Evolutionary conservation across 2,888 invertebrate genomes (phyloP), one percentile per base, ranked within the genome.

Genomic region (Lithophane leautieri): DNA sequence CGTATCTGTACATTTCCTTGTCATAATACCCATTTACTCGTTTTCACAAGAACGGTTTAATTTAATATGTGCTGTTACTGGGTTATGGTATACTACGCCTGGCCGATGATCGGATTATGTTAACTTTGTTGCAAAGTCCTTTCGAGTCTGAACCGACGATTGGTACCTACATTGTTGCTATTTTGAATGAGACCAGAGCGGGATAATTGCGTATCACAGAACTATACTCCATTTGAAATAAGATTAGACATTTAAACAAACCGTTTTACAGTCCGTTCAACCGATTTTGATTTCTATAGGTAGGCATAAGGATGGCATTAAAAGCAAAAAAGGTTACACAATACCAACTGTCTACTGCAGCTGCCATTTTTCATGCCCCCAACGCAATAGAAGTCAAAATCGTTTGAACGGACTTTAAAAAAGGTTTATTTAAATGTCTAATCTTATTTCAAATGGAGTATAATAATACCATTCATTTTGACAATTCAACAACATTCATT

Each of bases 1-100:
- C 54, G 28, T 63, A 25, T 78, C 61, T 25, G 52, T n/a, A 58
- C 8, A 40, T 69, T 79, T 86, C 82, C 71, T 81, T 91, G 89
- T 90, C 75, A 82, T 80, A 88, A 88, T 89, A 92, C 91, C 92
- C 90, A 93, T 93, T 94, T 92, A 88, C 91, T 91, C 89, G 90
- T 89, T 90, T 91, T 92, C 89, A 86, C 86, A 91, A 91, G 91
- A 91, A 93, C 91, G 90, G 90, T 94, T 93, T 94, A 94, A 94
- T 94, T 94, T 94, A 94, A 94, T 94, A 94, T 91, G 90, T 91
- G 86, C 89, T 86, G 90, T 93, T 93, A 92, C 89, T 91, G 85
- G 92, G 92, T 92, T 92, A 92, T 90, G 89, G 89, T 90, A 87
- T 89, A 90, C 84, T 86, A 78, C 71, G 76, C 63, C 71, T 78